Base-by-base conservation (phyloP, 2,888 invertebrate genomes). In the Parnassius mnemosyne region DNA sequence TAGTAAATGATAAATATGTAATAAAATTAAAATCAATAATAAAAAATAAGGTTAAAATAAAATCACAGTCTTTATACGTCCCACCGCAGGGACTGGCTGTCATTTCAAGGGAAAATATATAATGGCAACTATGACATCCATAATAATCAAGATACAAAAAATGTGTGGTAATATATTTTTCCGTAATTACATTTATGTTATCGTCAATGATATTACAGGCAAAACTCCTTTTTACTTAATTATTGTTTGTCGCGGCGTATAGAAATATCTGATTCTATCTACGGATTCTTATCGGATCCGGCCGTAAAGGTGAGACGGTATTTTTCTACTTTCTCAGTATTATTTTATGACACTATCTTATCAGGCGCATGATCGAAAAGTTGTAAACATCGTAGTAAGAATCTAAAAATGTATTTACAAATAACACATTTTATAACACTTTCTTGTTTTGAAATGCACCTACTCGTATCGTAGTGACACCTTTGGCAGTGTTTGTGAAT, bases 361-460 rank as follows among this genome's bases (percentile, higher is more conserved):
- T 83, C 83, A 53, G 47, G 16, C 59, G 42, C 64, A 72, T 66
- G 76, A 75, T 71, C 64, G 55, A 64, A 69, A 57, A 50, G 76
- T 84, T 86, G 86, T 88, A 88, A 87, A 87, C 79, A 84, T 66
- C 75, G 81, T 87, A 87, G 87, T 87, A 84, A 70, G 65, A 69
- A 57, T 69, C 73, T 72, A 69, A 69, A 75, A 75, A 74, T 77
- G 78, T 12, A 0, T 34, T 49, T 41, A 41, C 34, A 56, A 9
- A 12, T n/a, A 53, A 46, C 13, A 49, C 7, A 49, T 10, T 11
- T 25, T 3, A 25, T 9, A 41, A 16, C 7, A 42, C 46, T 60
- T 53, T 47, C 53, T 42, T 51, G 13, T 52, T 64, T 57, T 47
- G 53, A 47, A 34, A 63, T 51, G 58, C 44, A 13, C 16, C 55